Percentiles rank a stretch among this genome's conserved stretches.
These are phyloP conservation scores for Tympanuchus pallidicinctus DNA, from an alignment of 2,113 vertebrate genomes.

Conservation along the genomic window DNA sequence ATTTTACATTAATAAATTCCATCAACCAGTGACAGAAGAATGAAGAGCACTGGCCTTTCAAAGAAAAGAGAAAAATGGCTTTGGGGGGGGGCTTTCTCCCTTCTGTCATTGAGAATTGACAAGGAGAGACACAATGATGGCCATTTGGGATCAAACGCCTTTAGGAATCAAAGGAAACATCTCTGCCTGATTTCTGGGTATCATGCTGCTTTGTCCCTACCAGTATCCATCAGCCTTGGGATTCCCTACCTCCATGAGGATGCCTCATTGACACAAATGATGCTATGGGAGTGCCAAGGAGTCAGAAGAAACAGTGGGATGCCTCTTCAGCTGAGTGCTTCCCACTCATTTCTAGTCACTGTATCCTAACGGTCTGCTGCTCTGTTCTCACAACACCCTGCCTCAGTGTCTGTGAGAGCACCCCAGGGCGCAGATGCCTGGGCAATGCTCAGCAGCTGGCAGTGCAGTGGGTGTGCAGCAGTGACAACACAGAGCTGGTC, in stretches of 20 bases:
- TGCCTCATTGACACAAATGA: neutral
- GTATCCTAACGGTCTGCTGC: neutral
- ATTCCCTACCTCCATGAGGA: neutral
- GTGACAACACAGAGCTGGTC: neutral
- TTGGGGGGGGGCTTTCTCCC: neutral
- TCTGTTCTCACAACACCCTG: neutral
- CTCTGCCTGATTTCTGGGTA: neutral
- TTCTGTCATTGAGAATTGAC: accelerated
- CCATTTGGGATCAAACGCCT: neutral
- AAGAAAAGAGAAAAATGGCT: neutral
- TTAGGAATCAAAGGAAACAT: neutral
- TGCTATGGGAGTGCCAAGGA: neutral
- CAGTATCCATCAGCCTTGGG: neutral
- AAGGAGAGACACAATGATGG: accelerated
- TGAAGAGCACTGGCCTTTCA: accelerated
- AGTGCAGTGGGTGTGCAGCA: neutral
- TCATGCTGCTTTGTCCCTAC: neutral
- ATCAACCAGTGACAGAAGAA: neutral
- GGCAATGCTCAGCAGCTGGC: neutral
- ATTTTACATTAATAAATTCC: neutral
- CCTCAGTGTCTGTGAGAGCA: neutral
- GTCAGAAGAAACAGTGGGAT: neutral
- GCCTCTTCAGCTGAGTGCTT: neutral
- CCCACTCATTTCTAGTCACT: neutral
- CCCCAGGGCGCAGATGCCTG: neutral